A percentile compares a stretch with the other conserved stretches of the same genome.
These are phyloP conservation scores for Cloeon dipterum DNA, from an alignment of 2,888 invertebrate genomes.

Conservation along the genomic window DNA sequence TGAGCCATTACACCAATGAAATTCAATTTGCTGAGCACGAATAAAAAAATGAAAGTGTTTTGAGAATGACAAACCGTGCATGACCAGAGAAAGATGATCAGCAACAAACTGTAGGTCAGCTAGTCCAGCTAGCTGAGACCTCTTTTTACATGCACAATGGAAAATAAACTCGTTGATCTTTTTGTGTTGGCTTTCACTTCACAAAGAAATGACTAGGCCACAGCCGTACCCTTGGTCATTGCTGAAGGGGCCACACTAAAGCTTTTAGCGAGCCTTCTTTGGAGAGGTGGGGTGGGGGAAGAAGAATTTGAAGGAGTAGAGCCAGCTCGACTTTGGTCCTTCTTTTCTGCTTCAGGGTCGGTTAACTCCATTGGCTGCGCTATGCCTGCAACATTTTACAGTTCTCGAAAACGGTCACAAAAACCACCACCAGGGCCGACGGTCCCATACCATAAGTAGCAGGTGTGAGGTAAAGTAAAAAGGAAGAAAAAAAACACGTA, in stretches of 20 bases:
- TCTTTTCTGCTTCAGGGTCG: slow-evolving; percentile 21
- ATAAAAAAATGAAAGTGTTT: too few relatives aligned
- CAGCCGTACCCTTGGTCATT: slow-evolving; percentile 30
- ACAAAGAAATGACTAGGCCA: too few relatives aligned
- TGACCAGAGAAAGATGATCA: too few relatives aligned
- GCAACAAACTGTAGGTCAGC: too few relatives aligned
- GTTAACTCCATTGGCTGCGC: slow-evolving; percentile 25
- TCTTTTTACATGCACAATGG: too few relatives aligned
- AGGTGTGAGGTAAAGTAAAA: neutral
- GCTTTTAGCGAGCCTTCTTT: slow-evolving; percentile 74
- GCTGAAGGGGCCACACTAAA: slow-evolving; percentile 67
- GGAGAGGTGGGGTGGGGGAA: slow-evolving; percentile 62
- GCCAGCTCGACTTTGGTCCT: slow-evolving; percentile 11
- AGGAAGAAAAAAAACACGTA: too few relatives aligned
- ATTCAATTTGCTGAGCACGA: too few relatives aligned
- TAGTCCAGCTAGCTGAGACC: too few relatives aligned
- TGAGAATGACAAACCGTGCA: too few relatives aligned
- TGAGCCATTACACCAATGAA: too few relatives aligned
- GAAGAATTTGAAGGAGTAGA: slow-evolving; percentile 22
- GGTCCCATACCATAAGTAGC: neutral
- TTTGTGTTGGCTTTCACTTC: too few relatives aligned
- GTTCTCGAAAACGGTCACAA: slow-evolving; percentile 3
- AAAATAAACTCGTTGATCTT: too few relatives aligned
- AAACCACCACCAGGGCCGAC: slow-evolving; percentile 8
- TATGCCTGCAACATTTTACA: slow-evolving; percentile 19